Evolutionary conservation across 2,113 vertebrate genomes (phyloP).

Genomic region (Xiphorhynchus elegans): DNA sequence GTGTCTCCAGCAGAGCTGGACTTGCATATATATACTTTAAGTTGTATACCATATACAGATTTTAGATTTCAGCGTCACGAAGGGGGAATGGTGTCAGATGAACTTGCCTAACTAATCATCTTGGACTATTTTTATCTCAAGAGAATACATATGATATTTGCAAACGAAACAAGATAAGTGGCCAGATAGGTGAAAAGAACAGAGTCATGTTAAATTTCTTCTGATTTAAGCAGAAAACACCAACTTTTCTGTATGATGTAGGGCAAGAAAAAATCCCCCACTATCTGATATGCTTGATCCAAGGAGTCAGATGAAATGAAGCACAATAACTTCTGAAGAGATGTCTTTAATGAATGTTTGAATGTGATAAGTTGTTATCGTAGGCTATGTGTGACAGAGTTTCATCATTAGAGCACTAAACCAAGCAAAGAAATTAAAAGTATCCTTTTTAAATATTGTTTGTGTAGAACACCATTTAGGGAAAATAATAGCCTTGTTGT

Average conservation of each 20-base stretch:
- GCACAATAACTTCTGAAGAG: not conserved
- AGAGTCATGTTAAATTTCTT: slow-evolving; percentile 52
- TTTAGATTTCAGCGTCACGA: slow-evolving; percentile 54
- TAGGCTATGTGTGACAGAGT: not conserved
- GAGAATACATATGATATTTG: slow-evolving; percentile 69
- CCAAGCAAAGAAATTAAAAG: not conserved
- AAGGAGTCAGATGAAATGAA: slow-evolving; percentile 7
- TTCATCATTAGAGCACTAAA: not conserved
- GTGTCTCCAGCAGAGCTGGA: slow-evolving; percentile 4
- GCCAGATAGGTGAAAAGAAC: slow-evolving; percentile 45
- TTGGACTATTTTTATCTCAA: slow-evolving; percentile 72
- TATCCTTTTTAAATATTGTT: not conserved
- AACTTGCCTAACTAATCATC: slow-evolving; percentile 66
- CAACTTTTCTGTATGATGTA: not conserved
- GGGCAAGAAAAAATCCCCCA: not conserved
- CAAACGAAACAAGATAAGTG: slow-evolving; percentile 64
- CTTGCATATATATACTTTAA: slow-evolving; percentile 56
- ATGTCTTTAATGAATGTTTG: not conserved
- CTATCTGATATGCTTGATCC: not conserved
- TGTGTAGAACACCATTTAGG: not conserved
- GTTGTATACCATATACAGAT: slow-evolving; percentile 67
- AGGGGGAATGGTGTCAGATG: slow-evolving; percentile 56
- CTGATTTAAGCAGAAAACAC: slow-evolving; percentile 62
- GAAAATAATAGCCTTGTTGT: not conserved
- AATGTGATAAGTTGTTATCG: not conserved